Conservation (phyloP, 2,113 vertebrate genomes). For the Salvelinus sp. region DNA sequence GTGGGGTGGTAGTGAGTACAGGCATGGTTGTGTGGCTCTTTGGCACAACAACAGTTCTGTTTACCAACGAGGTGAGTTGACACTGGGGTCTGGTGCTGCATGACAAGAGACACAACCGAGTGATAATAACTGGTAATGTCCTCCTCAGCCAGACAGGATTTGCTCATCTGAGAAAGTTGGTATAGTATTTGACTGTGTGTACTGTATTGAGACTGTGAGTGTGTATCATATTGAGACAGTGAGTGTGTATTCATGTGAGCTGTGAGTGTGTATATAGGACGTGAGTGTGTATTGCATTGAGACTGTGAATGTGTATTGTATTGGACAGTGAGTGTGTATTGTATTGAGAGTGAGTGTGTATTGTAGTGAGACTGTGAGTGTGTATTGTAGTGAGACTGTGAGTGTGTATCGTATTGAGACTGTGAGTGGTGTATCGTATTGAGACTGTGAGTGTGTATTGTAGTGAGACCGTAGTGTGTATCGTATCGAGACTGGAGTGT, state of each 20-base stretch:
- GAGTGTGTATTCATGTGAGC: conserved; percentile 38
- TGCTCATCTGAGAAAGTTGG: too few species aligned
- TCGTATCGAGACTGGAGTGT: too few species aligned
- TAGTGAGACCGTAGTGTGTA: too few species aligned
- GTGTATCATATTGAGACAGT: conserved; percentile 11
- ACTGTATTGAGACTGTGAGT: not conserved
- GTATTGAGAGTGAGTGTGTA: conserved; percentile 11
- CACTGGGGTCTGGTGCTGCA: too few species aligned
- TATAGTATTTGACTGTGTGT: too few species aligned
- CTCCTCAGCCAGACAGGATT: not conserved
- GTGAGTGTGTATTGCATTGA: conserved; percentile 34
- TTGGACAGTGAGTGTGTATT: conserved; percentile 35
- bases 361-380: conserved; percentile 46
- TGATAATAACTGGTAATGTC: not conserved
- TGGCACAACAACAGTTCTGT: too few species aligned
- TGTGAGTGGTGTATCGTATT: not conserved
- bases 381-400: not conserved
- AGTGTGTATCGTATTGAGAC: not conserved
- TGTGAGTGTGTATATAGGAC: conserved; percentile 36
- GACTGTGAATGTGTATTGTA: conserved; percentile 47
- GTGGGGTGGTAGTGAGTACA: too few species aligned
- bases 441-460: not conserved
- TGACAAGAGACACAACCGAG: too few species aligned
- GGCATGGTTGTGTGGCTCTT: too few species aligned
- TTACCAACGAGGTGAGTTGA: too few species aligned